Conservation (phyloP, 2,888 invertebrate genomes). For the Lochmaea crataegi region DNA sequence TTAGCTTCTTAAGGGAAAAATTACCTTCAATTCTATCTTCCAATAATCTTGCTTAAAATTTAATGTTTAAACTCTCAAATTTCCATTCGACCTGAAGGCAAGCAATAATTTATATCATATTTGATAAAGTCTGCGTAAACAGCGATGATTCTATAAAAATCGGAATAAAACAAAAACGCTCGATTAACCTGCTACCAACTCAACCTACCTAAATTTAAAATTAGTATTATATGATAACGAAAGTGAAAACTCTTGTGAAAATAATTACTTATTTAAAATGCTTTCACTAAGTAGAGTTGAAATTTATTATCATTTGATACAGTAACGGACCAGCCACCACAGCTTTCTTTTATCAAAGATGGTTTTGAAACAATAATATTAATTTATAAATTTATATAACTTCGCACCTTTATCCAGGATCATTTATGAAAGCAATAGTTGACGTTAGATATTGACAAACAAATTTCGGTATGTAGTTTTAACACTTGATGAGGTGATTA, state of each 20-base stretch:
- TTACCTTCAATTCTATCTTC: background rate
- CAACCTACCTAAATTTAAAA: conserved; percentile 34
- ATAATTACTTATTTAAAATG: conserved; percentile 56
- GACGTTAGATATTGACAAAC: no score
- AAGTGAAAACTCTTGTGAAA: conserved; percentile 57
- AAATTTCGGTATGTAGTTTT: no score
- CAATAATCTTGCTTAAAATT: background rate
- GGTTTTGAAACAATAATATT: background rate
- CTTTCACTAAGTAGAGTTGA: conserved; percentile 45
- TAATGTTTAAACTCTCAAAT: background rate
- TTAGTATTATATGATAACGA: conserved; percentile 53
- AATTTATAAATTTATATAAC: background rate
- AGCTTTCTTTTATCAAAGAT: no score
- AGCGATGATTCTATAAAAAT: conserved; percentile 20
- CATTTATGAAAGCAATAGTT: no score
- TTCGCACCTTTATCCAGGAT: no score
- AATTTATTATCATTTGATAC: conserved; percentile 44
- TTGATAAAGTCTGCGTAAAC: conserved; percentile 10
- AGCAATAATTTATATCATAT: conserved; percentile 2
- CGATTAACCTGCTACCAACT: conserved; percentile 51
- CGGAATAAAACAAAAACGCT: conserved; percentile 42
- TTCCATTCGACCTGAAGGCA: background rate
- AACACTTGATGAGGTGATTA: no score
- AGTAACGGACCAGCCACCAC: background rate
- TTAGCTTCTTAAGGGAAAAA: background rate